These are phyloP conservation scores for Ammodytes marinus DNA, from an alignment of 2,113 vertebrate species.

Conservation along the genomic window DNA sequence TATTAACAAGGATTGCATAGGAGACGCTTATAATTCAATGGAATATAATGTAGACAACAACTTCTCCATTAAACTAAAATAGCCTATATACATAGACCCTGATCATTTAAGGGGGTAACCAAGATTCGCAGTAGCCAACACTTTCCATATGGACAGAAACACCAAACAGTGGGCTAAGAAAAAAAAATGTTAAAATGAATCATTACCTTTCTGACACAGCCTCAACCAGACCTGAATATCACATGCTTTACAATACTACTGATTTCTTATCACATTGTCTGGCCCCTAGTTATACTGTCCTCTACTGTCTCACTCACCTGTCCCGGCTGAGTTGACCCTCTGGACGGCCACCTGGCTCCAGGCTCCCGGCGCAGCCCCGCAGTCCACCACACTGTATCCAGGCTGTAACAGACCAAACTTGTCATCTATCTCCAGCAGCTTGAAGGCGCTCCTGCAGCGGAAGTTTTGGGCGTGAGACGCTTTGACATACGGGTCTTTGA, in stretches of 20 bases:
- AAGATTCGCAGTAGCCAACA: too few relatives aligned
- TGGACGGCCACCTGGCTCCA: slow-evolving; percentile 95
- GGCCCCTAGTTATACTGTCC: neutral
- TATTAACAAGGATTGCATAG: too few relatives aligned
- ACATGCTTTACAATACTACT: neutral
- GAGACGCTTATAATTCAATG: too few relatives aligned
- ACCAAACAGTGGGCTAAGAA: too few relatives aligned
- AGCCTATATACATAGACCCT: too few relatives aligned
- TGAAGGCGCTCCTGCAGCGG: slow-evolving; percentile 95
- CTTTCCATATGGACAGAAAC: too few relatives aligned
- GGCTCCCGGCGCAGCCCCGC: slow-evolving; percentile 93
- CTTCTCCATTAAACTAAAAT: too few relatives aligned
- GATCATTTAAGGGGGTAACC: too few relatives aligned
- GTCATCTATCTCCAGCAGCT: slow-evolving; percentile 91
- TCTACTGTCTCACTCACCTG: slow-evolving; percentile 79
- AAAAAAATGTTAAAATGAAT: neutral
- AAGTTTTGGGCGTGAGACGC: slow-evolving; percentile 85
- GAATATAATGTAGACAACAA: too few relatives aligned
- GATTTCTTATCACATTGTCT: neutral
- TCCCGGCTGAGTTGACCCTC: slow-evolving; percentile 89
- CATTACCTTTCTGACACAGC: neutral
- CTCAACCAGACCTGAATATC: neutral
- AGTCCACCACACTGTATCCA: slow-evolving; percentile 90
- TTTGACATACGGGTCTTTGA: slow-evolving; percentile 93
- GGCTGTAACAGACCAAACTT: slow-evolving; percentile 86